phyloP scores from a whole-genome alignment of 2,888 invertebrate species.

The Sisyra nigra region DNA sequence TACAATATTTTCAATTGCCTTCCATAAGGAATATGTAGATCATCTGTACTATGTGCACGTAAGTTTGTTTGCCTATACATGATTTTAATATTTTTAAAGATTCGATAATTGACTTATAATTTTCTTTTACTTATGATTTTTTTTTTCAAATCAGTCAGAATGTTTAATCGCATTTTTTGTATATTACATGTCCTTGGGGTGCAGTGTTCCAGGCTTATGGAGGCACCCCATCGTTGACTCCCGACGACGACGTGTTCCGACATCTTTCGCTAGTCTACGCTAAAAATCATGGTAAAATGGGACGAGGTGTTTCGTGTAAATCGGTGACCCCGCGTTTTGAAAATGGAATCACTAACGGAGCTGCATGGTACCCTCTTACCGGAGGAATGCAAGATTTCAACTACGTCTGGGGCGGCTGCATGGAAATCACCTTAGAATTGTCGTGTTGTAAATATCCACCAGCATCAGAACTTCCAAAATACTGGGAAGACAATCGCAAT shows the following conservation, averaged over 20 bases:
- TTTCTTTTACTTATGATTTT: too few relatives aligned
- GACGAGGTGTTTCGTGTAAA: conserved; percentile 67
- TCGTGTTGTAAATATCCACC: conserved; percentile 90
- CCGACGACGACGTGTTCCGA: conserved; percentile 85
- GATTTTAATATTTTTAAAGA: too few relatives aligned
- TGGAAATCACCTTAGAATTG: conserved; percentile 89
- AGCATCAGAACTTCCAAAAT: conserved; percentile 57
- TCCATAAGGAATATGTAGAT: conserved; percentile 53
- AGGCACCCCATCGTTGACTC: conserved; percentile 66
- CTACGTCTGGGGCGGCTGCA: conserved; percentile 82
- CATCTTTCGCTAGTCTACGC: conserved; percentile 75
- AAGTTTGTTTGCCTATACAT: conserved; percentile 24
- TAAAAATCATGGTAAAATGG: conserved; percentile 78
- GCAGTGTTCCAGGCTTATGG: conserved; percentile 77
- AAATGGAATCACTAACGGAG: conserved; percentile 88
- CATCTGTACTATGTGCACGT: conserved; percentile 58
- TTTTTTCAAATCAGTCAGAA: too few relatives aligned
- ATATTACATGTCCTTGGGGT: conserved; percentile 5
- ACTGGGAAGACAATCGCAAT: conserved; percentile 80
- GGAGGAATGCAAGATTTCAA: conserved; percentile 92
- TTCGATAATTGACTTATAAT: too few relatives aligned
- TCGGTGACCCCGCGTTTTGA: conserved; percentile 59
- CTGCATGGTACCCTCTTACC: conserved; percentile 83
- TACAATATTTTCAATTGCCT: not conserved
- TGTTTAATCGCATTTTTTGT: not conserved